phyloP scores from a whole-genome alignment of 1,140 invertebrate genomes.

The honey bee (Apis mellifera) region DNA sequence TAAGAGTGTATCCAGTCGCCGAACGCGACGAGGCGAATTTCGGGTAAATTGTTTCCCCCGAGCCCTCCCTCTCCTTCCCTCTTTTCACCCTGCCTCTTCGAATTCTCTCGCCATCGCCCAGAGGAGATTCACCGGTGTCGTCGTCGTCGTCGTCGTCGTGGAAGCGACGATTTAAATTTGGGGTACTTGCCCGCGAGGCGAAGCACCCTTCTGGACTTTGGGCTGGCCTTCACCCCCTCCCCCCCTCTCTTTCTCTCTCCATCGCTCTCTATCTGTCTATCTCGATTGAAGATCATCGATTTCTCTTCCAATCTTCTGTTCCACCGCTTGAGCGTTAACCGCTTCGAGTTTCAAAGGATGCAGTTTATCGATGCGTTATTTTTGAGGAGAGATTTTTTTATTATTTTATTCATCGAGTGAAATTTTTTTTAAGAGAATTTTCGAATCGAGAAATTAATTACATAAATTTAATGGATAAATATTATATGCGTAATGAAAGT shows the following conservation, averaged over 20 bases:
- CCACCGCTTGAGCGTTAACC: neutral
- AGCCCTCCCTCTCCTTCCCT: conserved; percentile 36
- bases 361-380: neutral
- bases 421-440: neutral
- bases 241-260: neutral
- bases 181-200: conserved; percentile 53
- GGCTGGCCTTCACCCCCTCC: conserved; percentile 31
- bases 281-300: conserved; percentile 37
- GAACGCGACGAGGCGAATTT: conserved; percentile 77
- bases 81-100: conserved; percentile 49
- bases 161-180: conserved; percentile 68
- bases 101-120: conserved; percentile 57
- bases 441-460: no score
- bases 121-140: conserved; percentile 64
- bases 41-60: conserved; percentile 76
- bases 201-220: conserved; percentile 39
- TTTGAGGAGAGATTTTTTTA: no score
- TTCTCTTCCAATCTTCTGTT: conserved; percentile 13
- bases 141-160: conserved; percentile 65
- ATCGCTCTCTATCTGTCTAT: neutral
- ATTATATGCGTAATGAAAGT: neutral
- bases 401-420: no score
- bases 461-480: neutral
- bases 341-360: neutral
- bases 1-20: conserved; percentile 76